phyloP scores from a whole-genome alignment of 2,888 invertebrate species.

The Seira ritae region DNA sequence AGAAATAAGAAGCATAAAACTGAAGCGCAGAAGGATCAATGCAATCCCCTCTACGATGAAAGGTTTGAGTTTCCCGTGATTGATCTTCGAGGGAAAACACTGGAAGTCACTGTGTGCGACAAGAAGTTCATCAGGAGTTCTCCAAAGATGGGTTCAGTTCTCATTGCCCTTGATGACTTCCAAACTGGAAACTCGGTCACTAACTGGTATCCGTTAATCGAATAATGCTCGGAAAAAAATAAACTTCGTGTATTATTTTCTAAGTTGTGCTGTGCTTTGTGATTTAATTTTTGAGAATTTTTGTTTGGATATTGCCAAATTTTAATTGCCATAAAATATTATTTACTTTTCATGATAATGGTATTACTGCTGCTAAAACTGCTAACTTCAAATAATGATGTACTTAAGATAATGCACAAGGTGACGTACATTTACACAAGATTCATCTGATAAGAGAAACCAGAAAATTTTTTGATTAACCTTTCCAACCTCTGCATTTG shows the following conservation, averaged over 20 bases:
- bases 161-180: conserved; percentile 72
- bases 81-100: conserved; percentile 71
- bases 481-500: too few species aligned
- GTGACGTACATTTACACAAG: too few species aligned
- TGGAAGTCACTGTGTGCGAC: conserved; percentile 72
- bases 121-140: conserved; percentile 73
- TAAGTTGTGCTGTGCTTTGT: conserved; percentile 58
- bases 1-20: conserved; percentile 92
- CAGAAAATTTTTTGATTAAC: too few species aligned
- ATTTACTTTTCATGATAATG: background rate
- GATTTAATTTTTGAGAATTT: conserved; percentile 40
- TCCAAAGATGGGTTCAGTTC: conserved; percentile 69
- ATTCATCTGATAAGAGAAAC: too few species aligned
- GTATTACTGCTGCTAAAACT: background rate
- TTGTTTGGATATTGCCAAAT: conserved; percentile 6
- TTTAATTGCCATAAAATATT: conserved; percentile 41
- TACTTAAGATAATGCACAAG: too few species aligned
- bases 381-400: too few species aligned
- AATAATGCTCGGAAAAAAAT: conserved; percentile 38
- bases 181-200: conserved; percentile 71
- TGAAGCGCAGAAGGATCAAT: conserved; percentile 76
- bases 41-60: conserved; percentile 71
- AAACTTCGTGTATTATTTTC: conserved; percentile 3
- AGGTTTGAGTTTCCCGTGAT: conserved; percentile 72
- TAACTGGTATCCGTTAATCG: conserved; percentile 69